phyloP scores from a whole-genome alignment of 1,140 invertebrate species.

The Globodera ellingtonae region DNA sequence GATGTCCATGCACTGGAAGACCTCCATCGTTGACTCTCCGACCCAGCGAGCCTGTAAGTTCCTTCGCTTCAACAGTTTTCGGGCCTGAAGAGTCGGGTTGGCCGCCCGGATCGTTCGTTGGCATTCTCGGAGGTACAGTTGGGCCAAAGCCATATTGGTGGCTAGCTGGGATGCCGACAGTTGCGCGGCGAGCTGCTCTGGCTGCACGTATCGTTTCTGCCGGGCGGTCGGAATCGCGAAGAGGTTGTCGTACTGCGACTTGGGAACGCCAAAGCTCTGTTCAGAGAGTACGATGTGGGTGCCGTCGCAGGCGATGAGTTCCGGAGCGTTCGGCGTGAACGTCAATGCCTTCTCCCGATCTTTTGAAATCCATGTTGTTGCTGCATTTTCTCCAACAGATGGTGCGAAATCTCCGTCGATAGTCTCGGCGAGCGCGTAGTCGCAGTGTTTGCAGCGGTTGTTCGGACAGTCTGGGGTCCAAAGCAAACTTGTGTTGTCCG shows the following conservation, averaged over 20 bases:
- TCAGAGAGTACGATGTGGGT: neutral
- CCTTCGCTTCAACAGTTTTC: neutral
- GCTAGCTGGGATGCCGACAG: neutral
- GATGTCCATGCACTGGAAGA: neutral
- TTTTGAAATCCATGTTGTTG: neutral
- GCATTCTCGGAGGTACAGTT: neutral
- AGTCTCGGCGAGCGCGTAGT: neutral
- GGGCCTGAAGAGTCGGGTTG: neutral
- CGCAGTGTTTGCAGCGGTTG: neutral
- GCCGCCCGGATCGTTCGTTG: neutral
- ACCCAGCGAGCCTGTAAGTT: neutral
- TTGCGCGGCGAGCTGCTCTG: neutral
- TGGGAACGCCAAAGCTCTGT: neutral
- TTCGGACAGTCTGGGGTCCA: neutral
- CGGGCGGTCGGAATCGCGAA: neutral
- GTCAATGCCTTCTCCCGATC: neutral
- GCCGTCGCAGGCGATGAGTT: neutral
- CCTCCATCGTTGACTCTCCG: neutral
- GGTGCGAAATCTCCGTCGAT: neutral
- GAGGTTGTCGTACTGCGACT: neutral
- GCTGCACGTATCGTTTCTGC: neutral
- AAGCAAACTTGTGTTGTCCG: conserved; percentile 6
- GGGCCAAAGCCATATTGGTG: neutral
- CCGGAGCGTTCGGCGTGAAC: neutral
- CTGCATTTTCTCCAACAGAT: neutral